Conservation (phyloP, 1,140 invertebrate genomes). For the Geopemphigus sp. region DNA sequence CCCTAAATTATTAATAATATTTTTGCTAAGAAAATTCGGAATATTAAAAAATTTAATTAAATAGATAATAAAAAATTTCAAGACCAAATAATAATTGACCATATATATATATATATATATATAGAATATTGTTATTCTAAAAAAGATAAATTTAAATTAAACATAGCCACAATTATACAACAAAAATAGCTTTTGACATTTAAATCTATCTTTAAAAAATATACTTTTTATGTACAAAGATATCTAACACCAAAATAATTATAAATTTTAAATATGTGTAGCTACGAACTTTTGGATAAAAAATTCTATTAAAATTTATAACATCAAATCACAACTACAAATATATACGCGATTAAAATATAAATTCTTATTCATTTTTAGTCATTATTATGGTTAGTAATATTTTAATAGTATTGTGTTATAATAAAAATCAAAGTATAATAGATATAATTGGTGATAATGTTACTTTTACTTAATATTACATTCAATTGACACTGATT, state of each 20-base stretch:
- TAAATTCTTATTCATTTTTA: not conserved
- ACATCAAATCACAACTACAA: not conserved
- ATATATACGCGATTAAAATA: not conserved
- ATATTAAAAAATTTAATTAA: conserved; percentile 24
- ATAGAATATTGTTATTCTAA: not conserved
- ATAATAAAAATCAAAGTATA: not conserved
- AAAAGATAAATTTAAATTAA: conserved; percentile 22
- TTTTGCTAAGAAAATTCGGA: conserved; percentile 24
- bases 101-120: not conserved
- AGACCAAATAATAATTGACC: conserved; percentile 13
- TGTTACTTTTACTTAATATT: conserved; percentile 10
- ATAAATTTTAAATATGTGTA: not conserved
- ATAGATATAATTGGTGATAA: not conserved
- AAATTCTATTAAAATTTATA: not conserved
- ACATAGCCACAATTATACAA: not conserved
- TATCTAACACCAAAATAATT: conserved; percentile 19
- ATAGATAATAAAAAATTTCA: not conserved
- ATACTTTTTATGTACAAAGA: conserved; percentile 33
- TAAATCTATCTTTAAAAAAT: conserved; percentile 26
- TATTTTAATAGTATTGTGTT: not conserved
- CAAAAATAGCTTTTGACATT: conserved; percentile 22
- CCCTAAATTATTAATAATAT: not conserved
- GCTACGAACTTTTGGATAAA: not conserved
- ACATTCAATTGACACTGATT: conserved; percentile 28
- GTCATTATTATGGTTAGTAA: not conserved